These are phyloP conservation scores for Andrena praecox DNA, from an alignment of 2,888 invertebrate genomes.

Conservation along the genomic window DNA sequence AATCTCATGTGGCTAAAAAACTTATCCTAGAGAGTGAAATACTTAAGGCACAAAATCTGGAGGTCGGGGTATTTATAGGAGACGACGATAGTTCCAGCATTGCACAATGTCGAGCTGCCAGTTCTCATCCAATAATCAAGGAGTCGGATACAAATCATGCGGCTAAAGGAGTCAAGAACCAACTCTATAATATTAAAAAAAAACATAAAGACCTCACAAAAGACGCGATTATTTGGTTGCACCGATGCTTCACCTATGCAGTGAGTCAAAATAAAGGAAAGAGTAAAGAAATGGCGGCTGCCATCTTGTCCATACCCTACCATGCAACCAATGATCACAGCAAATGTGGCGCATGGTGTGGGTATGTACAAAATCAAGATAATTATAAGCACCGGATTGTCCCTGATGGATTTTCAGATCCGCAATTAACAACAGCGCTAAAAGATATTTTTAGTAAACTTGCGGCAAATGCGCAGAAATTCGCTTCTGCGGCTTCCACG, in stretches of 20 bases:
- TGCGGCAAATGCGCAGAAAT: slow-evolving; percentile 21
- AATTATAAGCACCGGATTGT: slow-evolving; percentile 11
- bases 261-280: slow-evolving; percentile 62
- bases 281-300: neutral
- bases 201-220: neutral
- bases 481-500: slow-evolving; percentile 4
- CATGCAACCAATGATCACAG: neutral
- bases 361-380: slow-evolving; percentile 39
- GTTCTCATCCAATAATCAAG: slow-evolving; percentile 58
- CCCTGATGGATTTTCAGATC: slow-evolving; percentile 17
- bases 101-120: slow-evolving; percentile 55
- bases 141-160: slow-evolving; percentile 52
- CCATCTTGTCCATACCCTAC: neutral
- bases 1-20: slow-evolving; percentile 40
- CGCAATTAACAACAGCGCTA: slow-evolving; percentile 10
- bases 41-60: slow-evolving; percentile 58
- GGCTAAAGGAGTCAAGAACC: slow-evolving; percentile 19
- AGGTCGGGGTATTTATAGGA: slow-evolving; percentile 67
- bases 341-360: slow-evolving; percentile 61
- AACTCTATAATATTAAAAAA: slow-evolving; percentile 56
- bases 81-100: slow-evolving; percentile 72
- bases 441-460: slow-evolving; percentile 18
- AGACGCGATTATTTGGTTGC: neutral
- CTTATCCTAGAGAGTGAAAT: slow-evolving; percentile 45
- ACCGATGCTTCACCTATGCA: slow-evolving; percentile 67